Evolutionary conservation across 2,888 invertebrate genomes (phyloP), one percentile per base, ranked within the genome.

Genomic region (Schizaphis graminum): DNA sequence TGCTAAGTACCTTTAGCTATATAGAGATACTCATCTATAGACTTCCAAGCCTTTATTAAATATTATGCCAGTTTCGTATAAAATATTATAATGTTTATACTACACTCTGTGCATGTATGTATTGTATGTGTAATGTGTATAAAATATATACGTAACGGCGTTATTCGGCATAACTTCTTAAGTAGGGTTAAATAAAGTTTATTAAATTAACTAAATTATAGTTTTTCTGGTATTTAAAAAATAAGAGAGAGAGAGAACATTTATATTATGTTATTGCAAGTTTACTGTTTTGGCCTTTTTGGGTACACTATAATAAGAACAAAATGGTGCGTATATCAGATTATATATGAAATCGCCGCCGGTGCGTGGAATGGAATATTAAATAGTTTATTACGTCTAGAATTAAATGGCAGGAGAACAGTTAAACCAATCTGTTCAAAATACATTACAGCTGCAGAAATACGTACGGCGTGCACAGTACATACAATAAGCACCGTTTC

Each of bases 361-460:
- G 91, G 91, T 91, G 91, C 56, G 56, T 44, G 85, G 84, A 91
- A 91, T 57, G 91, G 91, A 91, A 85, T 91, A 85, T 56, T 85
- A 85, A 85, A 85, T n/a, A 85, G 56, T 91, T 84, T 53, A 85
- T 91, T 56, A n/a, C n/a, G 85, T 44, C 41, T 57, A 41, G 56
- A 85, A 85, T n/a, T 56, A 56, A 85, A 56, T 16, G 41, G 77
- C 77, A 35, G 16, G 4, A 49, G 35, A 85, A 56, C 85, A 53
- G 56, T 85, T 85, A 44, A 57, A 56, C 85, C 85, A n/a, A 91
- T 91, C 85, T 85, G 91, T 41, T 91, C 84, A 35, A 84, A 77
- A 91, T 41, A 28, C 41, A 41, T 24, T 35, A 13, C 44, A 26
- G 35, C 44, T 24, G 77, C 49, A 21, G 26, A 24, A 49, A 26